These are phyloP conservation scores for Megaustenia siamemsis DNA, from an alignment of 2,888 invertebrate species.

Conservation along the genomic window DNA sequence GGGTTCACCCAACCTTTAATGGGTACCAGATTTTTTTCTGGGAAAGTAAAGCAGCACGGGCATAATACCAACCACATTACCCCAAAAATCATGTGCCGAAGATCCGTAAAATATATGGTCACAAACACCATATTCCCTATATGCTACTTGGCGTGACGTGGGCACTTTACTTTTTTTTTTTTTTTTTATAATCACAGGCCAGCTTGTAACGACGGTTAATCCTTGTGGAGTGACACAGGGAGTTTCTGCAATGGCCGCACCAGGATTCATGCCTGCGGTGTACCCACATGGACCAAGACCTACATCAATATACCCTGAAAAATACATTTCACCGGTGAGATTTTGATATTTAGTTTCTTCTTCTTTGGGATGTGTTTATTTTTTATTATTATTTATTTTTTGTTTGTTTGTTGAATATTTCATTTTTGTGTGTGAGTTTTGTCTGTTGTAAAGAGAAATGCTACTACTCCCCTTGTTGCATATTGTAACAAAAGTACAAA, in stretches of 20 bases:
- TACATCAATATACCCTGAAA: conserved; percentile 37
- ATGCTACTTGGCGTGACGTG: too few relatives aligned
- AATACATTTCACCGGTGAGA: conserved; percentile 45
- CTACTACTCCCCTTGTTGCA: background rate
- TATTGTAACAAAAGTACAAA: too few relatives aligned
- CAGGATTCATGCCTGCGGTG: background rate
- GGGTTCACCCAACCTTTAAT: too few relatives aligned
- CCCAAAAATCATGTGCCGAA: too few relatives aligned
- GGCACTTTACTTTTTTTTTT: too few relatives aligned
- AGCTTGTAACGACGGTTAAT: conserved; percentile 61
- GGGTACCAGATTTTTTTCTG: too few relatives aligned
- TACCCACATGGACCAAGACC: conserved; percentile 18
- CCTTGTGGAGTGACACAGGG: conserved; percentile 55
- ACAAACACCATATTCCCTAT: too few relatives aligned
- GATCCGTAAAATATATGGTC: too few relatives aligned
- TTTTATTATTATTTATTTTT: background rate
- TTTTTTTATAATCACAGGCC: conserved; percentile 90
- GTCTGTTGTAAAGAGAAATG: background rate
- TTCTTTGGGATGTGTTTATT: background rate
- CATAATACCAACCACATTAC: too few relatives aligned
- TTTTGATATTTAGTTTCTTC: too few relatives aligned
- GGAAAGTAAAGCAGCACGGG: too few relatives aligned
- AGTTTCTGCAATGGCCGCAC: conserved; percentile 44
- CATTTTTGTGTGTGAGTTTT: background rate
- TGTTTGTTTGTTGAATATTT: background rate